phyloP scores from a whole-genome alignment of 2,113 vertebrate genomes.

The Gymnorhina tibicen region DNA sequence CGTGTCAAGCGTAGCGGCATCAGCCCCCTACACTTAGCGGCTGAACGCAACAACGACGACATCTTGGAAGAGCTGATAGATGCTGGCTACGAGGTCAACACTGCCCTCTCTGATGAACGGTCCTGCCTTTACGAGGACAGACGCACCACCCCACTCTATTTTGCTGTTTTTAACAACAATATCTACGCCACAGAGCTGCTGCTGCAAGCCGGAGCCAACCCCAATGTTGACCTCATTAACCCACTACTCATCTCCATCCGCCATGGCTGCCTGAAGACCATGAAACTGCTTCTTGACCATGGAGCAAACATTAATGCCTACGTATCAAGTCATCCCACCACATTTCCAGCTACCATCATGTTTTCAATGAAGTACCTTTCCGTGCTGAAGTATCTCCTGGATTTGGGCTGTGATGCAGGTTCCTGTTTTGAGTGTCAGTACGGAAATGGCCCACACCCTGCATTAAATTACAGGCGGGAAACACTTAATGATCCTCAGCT shows the following conservation, averaged over 20 bases:
- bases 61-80: slow-evolving; percentile 82
- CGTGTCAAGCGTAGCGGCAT: slow-evolving; percentile 84
- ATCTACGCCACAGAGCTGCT: slow-evolving; percentile 77
- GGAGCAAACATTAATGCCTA: slow-evolving; percentile 83
- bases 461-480: slow-evolving; percentile 57
- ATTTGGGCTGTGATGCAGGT: slow-evolving; percentile 81
- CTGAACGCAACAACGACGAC: slow-evolving; percentile 82
- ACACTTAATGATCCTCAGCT: slow-evolving; percentile 47
- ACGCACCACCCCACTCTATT: slow-evolving; percentile 86
- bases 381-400: slow-evolving; percentile 86
- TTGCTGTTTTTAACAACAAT: slow-evolving; percentile 87
- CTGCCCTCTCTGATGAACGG: slow-evolving; percentile 78
- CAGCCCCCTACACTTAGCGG: slow-evolving; percentile 91
- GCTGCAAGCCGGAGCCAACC: slow-evolving; percentile 84
- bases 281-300: slow-evolving; percentile 84
- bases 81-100: slow-evolving; percentile 88
- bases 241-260: slow-evolving; percentile 90
- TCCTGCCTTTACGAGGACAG: slow-evolving; percentile 87
- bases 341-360: slow-evolving; percentile 87
- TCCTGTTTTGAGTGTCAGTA: slow-evolving; percentile 87
- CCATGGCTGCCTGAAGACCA: slow-evolving; percentile 78
- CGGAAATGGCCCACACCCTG: slow-evolving; percentile 78
- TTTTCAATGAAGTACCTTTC: slow-evolving; percentile 84
- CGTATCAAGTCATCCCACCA: slow-evolving; percentile 78
- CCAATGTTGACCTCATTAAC: slow-evolving; percentile 87